Base-by-base conservation (phyloP, 2,797 vertebrate genomes). In the Periophthalmus magnuspinnatus region DNA sequence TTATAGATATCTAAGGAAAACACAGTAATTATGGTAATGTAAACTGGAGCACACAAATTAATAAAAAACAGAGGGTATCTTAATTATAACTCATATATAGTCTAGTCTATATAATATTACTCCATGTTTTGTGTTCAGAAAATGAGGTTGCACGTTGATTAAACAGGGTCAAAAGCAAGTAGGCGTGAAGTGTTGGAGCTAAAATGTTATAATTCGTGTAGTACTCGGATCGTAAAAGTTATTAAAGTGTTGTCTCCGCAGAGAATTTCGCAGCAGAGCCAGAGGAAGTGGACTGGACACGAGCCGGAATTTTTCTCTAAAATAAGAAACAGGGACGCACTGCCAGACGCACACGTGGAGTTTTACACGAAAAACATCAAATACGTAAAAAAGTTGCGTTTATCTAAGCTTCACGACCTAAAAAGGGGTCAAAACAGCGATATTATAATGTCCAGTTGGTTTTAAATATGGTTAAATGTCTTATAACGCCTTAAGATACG, bases 211-310 rank as follows among this genome's bases (percentile, higher is more conserved):
- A 41, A 13, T 13, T 1, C 28, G 10, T 41, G 10, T 10, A 13
- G 14, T 0, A 14, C 4, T 45, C 0, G 5, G 41, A 4, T 4
- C 11, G 41, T 13, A 45, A 45, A 45, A 4, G 0, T 4, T 1
- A 3, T 45, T 14, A 14, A 45, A 45, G 41, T 45, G 41, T 1
- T 11, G 5, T 16, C 3, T 5, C 2, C 13, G 41, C 41, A 5
- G 41, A 16, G 41, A 14, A 45, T 11, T 28, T 28, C 28, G 28
- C 28, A 28, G 38, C 38, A 41, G 38, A 41, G 38, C 11, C 56
- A 58, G 56, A 58, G 56, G 56, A 58, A 58, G 56, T 58, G 56
- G 28, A 32, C 24, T 58, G 24, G 56, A 28, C 24, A 28, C 14
- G 7, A 8, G 56, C 56, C 56, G 6, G 54, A 22, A 58, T 33